Evolutionary conservation across 2,888 invertebrate genomes (phyloP).

Genomic region (Eilema caniola): DNA sequence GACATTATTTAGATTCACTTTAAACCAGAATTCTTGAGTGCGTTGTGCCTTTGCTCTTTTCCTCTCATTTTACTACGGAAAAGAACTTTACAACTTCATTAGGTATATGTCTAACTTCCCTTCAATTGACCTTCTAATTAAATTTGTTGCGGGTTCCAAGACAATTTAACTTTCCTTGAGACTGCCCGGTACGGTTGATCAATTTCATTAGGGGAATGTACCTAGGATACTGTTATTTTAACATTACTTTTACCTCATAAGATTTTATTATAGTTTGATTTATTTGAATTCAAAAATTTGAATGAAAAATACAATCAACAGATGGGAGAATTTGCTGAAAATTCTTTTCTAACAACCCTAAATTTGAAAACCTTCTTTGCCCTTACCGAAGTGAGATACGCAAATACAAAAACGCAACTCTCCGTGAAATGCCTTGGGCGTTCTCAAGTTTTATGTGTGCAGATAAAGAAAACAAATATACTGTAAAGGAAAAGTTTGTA

Average conservation of each 20-base stretch:
- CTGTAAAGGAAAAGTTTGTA: slow-evolving; percentile 25
- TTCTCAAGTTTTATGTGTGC: slow-evolving; percentile 38
- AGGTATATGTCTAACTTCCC: no score
- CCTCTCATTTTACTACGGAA: background rate
- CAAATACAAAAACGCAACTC: slow-evolving; percentile 55
- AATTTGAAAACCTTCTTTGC: slow-evolving; percentile 40
- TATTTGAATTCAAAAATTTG: background rate
- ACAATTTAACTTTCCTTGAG: background rate
- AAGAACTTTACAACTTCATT: no score
- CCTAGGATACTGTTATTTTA: background rate
- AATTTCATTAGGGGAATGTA: background rate
- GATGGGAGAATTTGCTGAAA: background rate
- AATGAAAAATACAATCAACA: background rate
- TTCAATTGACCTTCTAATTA: background rate
- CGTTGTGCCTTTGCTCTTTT: background rate
- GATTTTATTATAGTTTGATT: background rate
- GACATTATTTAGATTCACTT: no score
- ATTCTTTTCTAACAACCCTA: slow-evolving; percentile 35
- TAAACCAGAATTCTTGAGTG: no score
- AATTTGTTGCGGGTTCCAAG: background rate
- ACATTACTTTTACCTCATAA: no score
- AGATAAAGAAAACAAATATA: slow-evolving; percentile 38
- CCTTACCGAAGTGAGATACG: slow-evolving; percentile 47
- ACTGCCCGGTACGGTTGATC: background rate
- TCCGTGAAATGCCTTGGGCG: slow-evolving; percentile 48